Conservation (phyloP, 2,797 vertebrate genomes). For the Crenichthys baileyi region DNA sequence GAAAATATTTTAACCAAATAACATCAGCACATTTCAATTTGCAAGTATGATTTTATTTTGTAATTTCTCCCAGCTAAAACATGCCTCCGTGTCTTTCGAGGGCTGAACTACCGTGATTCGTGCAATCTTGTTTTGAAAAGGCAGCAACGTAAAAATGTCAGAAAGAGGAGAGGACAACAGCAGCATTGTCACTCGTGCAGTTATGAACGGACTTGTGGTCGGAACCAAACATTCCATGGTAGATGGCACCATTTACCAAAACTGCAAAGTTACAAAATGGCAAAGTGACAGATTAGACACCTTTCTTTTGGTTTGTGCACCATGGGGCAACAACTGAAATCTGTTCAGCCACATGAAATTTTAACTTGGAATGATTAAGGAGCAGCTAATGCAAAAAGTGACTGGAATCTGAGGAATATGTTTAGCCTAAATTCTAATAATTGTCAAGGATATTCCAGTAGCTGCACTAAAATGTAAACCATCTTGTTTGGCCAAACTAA, state of each 20-base stretch:
- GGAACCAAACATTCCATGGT: not conserved
- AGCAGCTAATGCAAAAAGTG: not conserved
- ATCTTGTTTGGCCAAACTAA: not conserved
- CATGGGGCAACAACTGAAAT: not conserved
- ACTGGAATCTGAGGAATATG: not conserved
- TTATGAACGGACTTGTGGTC: not conserved
- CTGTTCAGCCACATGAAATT: not conserved
- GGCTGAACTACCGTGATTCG: too few relatives aligned
- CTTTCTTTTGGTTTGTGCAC: too few relatives aligned
- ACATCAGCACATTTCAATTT: too few relatives aligned
- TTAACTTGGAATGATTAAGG: not conserved
- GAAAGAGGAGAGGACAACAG: not conserved
- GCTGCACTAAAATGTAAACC: not conserved
- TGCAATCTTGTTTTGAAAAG: not conserved
- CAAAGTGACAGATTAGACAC: not conserved
- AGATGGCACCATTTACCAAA: slow-evolving; percentile 1
- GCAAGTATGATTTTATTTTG: too few relatives aligned
- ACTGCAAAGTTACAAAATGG: not conserved
- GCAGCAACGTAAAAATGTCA: not conserved
- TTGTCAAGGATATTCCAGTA: not conserved
- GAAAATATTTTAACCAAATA: too few relatives aligned
- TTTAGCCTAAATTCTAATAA: too few relatives aligned
- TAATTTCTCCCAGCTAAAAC: too few relatives aligned
- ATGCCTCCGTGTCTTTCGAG: too few relatives aligned
- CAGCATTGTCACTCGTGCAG: not conserved